phyloP scores from a whole-genome alignment of 2,888 invertebrate genomes.

The Drosophila emarginata region DNA sequence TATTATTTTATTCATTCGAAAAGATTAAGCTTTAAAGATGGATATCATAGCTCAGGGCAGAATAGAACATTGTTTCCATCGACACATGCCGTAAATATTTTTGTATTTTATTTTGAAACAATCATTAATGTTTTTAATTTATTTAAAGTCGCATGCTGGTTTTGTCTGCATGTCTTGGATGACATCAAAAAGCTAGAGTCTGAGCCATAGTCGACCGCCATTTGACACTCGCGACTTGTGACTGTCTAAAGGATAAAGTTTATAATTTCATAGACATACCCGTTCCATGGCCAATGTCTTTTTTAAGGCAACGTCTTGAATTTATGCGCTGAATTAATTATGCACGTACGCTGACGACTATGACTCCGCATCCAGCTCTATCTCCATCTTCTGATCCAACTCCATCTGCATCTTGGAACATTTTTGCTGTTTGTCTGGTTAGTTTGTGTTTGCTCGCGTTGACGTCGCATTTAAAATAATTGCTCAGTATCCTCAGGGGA shows the following conservation, averaged over 20 bases:
- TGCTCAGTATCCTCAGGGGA: constrained; percentile 55
- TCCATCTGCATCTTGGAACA: constrained; percentile 18
- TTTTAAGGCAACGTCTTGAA: constrained; percentile 63
- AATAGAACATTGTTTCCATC: too few species aligned
- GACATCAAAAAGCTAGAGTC: constrained; percentile 51
- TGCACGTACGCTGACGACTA: constrained; percentile 64
- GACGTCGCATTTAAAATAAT: constrained; percentile 74
- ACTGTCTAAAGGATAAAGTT: constrained; percentile 64
- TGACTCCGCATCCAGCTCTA: background rate
- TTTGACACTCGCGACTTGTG: constrained; percentile 40
- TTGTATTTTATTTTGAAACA: constrained; percentile 20
- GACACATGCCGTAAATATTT: background rate
- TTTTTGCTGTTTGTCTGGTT: constrained; percentile 46
- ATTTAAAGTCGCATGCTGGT: constrained; percentile 57
- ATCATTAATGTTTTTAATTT: constrained; percentile 51
- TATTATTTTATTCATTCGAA: too few species aligned
- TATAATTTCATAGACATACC: constrained; percentile 71
- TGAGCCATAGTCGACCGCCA: constrained; percentile 14
- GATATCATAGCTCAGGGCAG: too few species aligned
- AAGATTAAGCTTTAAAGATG: too few species aligned
- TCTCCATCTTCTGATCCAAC: constrained; percentile 4
- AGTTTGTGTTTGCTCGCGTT: constrained; percentile 64
- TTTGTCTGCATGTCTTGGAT: constrained; percentile 31
- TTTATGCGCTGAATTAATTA: constrained; percentile 78
- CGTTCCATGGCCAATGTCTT: constrained; percentile 27